Base-by-base conservation (phyloP, 2,888 invertebrate species). In the Hirtodrosophila confusa region DNA sequence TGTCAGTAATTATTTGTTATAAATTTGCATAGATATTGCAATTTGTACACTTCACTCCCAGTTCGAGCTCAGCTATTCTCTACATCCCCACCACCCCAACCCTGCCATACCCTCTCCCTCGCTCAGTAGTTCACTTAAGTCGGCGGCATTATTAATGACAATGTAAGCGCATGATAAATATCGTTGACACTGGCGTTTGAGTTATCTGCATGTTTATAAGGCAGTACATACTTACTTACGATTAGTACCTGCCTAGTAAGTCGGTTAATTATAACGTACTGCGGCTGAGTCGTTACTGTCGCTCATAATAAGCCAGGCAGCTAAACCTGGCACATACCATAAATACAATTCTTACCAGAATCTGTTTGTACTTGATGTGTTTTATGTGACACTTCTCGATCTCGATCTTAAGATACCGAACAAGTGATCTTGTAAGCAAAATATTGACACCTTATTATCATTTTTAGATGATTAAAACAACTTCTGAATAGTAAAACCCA, bases 1-100 rank as follows among this genome's bases (percentile, higher is more conserved):
- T 86, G 89, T 89, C 86, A 86, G 88, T 84, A 88, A 84, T 84
- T 84, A 80, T 80, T 87, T 89, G 89, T 86, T 80, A 82, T 79
- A 78, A 89, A 88, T 88, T 90, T 88, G 89, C 89, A 84, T 88
- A 85, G 86, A 85, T 84, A 89, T 80, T 88, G 89, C 89, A 85
- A 85, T 80, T 85, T 87, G 88, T 78, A 75, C 75, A 84, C 88
- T 80, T 86, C 88, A 77, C 66, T 69, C 60, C 60, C 45, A 65
- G 49, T 66, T 27, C 57, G 43, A 72, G 45, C 48, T 47, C 36
- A 40, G n/a, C 45, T 23, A 33, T 35, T 8, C 50, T 37, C 24
- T 17, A 23, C 12, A 29, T 39, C 23, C 41, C 29, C 17, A 1
- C 17, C 17, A 1, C 2, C 17, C 17, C 17, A 17, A 17, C 17